Evolutionary conservation across 1,140 invertebrate genomes (phyloP).

Genomic region (Amphibalanus amphitrite): DNA sequence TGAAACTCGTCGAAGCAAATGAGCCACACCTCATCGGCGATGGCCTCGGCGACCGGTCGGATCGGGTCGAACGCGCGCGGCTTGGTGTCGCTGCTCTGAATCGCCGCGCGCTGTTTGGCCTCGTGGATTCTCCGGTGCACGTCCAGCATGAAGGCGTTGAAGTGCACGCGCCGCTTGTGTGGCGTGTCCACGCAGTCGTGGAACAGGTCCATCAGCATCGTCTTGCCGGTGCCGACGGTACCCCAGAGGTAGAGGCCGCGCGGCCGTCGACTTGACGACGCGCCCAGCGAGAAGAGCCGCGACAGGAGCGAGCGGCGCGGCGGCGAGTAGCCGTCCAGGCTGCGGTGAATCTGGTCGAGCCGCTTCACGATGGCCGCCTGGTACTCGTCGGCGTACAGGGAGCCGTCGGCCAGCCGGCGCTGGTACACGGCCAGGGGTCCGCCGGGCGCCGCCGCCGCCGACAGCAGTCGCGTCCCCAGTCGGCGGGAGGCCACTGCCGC

Average conservation of each 20-base stretch:
- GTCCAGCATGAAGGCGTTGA: slow-evolving; percentile 94
- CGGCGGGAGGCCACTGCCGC: no score
- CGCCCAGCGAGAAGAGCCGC: background rate
- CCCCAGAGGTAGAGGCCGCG: slow-evolving; percentile 68
- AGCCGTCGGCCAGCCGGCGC: background rate
- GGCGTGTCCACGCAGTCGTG: slow-evolving; percentile 43
- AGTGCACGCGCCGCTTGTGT: slow-evolving; percentile 72
- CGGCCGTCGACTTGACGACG: slow-evolving; percentile 25
- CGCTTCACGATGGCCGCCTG: background rate
- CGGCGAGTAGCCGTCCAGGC: background rate
- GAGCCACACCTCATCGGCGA: slow-evolving; percentile 68
- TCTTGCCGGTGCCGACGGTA: slow-evolving; percentile 85
- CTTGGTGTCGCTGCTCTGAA: slow-evolving; percentile 35
- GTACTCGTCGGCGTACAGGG: background rate
- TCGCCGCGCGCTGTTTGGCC: slow-evolving; percentile 42
- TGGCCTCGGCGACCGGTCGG: slow-evolving; percentile 70
- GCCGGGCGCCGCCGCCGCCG: no score
- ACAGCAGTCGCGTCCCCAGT: no score
- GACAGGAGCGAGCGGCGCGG: background rate
- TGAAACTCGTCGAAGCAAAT: slow-evolving; percentile 99
- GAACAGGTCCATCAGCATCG: slow-evolving; percentile 98
- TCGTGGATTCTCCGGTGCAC: slow-evolving; percentile 75
- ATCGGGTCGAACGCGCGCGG: slow-evolving; percentile 81
- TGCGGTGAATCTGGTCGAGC: background rate
- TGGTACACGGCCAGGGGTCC: background rate